These are phyloP conservation scores for Nomada fabriciana DNA, from an alignment of 2,888 invertebrate genomes.

Conservation along the genomic window DNA sequence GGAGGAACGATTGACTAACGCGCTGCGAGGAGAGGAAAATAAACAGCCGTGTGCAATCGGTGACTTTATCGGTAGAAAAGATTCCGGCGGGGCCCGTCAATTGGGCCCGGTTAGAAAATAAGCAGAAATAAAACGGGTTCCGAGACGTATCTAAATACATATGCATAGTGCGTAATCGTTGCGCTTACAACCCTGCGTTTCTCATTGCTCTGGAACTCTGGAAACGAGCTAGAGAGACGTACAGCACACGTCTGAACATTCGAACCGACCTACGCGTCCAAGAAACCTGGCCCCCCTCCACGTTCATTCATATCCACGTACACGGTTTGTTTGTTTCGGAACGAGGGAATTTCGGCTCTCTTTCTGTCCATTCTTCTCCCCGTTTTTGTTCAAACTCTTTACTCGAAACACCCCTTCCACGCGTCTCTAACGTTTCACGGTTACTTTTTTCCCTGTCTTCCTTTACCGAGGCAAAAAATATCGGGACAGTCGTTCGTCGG, in stretches of 20 bases:
- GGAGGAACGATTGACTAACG: neutral
- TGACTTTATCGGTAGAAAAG: neutral
- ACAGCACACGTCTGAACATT: too few species aligned
- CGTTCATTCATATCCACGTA: slow-evolving; percentile 63
- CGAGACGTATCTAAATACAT: slow-evolving; percentile 78
- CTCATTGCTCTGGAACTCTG: neutral
- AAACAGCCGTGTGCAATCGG: neutral
- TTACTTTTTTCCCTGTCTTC: too few species aligned
- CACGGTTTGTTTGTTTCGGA: slow-evolving; percentile 36
- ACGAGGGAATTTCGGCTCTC: neutral
- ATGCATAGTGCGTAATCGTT: too few species aligned
- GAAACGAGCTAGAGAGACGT: neutral
- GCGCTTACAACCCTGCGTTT: neutral
- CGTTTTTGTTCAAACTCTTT: neutral
- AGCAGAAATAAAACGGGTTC: slow-evolving; percentile 80
- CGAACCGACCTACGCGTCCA: slow-evolving; percentile 29
- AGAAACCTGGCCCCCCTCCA: slow-evolving; percentile 43
- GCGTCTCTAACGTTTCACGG: neutral
- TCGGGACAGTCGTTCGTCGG: too few species aligned
- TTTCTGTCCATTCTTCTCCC: neutral
- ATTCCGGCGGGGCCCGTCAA: slow-evolving; percentile 32
- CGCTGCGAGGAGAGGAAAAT: neutral
- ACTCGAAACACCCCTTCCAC: slow-evolving; percentile 7
- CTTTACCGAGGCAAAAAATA: too few species aligned
- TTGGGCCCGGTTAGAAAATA: slow-evolving; percentile 63